These are phyloP conservation scores for Epinotia nisella DNA, from an alignment of 2,888 invertebrate species.

Conservation along the genomic window DNA sequence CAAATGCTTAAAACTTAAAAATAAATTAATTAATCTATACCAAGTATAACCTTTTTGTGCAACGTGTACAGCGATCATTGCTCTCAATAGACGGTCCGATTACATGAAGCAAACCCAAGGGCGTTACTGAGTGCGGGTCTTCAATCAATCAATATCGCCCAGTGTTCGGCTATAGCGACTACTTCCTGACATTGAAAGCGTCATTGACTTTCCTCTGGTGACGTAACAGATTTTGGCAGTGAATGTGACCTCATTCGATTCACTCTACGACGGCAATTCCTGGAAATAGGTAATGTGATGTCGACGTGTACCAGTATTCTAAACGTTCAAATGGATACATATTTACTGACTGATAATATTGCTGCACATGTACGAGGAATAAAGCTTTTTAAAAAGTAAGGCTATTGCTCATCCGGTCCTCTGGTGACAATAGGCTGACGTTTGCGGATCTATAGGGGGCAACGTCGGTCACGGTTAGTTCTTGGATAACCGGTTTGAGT, in stretches of 20 bases:
- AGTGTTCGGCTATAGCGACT: conserved; percentile 6
- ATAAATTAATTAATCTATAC: neutral
- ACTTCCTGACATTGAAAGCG: conserved; percentile 25
- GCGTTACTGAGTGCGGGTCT: conserved; percentile 17
- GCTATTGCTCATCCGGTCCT: too few relatives aligned
- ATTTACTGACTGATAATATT: neutral
- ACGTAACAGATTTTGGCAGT: conserved; percentile 27
- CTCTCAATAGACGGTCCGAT: conserved; percentile 12
- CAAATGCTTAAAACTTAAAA: neutral
- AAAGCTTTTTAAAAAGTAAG: too few relatives aligned
- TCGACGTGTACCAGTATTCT: neutral
- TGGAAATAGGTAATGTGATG: conserved; percentile 27
- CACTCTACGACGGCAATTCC: neutral
- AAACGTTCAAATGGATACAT: neutral
- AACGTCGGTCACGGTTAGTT: too few relatives aligned
- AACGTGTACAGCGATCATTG: conserved; percentile 2
- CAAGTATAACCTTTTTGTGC: neutral
- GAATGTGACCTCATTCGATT: conserved; percentile 23
- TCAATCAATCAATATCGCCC: conserved; percentile 30
- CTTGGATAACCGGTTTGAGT: too few relatives aligned
- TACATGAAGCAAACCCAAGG: conserved; percentile 15
- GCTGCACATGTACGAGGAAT: neutral
- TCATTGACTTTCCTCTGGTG: conserved; percentile 24
- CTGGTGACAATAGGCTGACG: too few relatives aligned
- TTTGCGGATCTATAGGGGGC: too few relatives aligned